Conservation (phyloP, 2,888 invertebrate species). For the Apodemia duryi region DNA sequence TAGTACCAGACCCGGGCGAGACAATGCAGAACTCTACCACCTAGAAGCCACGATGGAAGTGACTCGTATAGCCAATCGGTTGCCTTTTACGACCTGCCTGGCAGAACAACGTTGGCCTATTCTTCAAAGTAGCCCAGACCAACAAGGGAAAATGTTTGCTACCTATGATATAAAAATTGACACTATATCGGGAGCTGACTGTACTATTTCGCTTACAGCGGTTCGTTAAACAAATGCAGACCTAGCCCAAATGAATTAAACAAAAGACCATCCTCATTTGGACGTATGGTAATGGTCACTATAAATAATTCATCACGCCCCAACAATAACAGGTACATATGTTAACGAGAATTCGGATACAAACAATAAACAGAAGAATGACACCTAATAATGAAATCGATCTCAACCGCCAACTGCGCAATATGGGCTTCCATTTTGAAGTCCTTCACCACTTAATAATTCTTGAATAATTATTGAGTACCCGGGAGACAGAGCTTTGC, state of each 20-base stretch:
- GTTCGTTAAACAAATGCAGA: background rate
- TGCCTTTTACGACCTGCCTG: too few relatives aligned
- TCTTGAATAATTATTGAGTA: too few relatives aligned
- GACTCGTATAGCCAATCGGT: too few relatives aligned
- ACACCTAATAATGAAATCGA: background rate
- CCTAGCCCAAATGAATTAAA: conserved; percentile 2
- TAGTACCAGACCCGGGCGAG: too few relatives aligned
- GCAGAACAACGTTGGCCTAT: too few relatives aligned
- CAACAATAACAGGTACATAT: background rate
- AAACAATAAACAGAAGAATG: background rate
- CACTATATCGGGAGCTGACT: background rate
- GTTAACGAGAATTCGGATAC: background rate
- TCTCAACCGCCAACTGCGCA: background rate
- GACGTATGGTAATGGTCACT: conserved; percentile 3
- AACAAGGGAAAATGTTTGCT: too few relatives aligned
- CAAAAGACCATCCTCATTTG: conserved; percentile 11
- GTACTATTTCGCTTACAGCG: background rate
- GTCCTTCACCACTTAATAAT: too few relatives aligned
- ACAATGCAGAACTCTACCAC: too few relatives aligned
- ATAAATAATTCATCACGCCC: background rate
- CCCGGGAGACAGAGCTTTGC: too few relatives aligned
- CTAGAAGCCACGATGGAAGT: too few relatives aligned
- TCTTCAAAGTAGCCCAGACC: too few relatives aligned
- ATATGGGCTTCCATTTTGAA: background rate
- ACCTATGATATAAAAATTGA: background rate